These are phyloP conservation scores for Bos indicus DNA, from an alignment of 2,113 vertebrate genomes.

Conservation along the genomic window DNA sequence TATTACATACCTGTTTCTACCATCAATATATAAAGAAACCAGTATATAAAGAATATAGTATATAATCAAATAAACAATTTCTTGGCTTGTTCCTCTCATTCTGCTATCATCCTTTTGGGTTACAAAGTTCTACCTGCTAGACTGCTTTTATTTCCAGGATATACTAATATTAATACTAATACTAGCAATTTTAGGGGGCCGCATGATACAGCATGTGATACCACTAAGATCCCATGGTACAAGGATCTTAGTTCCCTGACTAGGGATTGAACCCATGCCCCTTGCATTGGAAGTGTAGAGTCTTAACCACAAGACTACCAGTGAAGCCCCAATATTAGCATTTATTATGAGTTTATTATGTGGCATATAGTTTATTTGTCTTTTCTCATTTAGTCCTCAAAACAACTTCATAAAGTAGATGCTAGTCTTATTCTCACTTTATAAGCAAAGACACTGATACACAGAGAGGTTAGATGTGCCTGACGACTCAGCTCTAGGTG, in stretches of 20 bases:
- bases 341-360: background rate
- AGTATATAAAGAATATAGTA: background rate
- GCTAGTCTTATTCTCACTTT: background rate
- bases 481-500: background rate
- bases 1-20: background rate
- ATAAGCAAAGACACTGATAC: background rate
- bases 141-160: background rate
- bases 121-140: background rate
- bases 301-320: background rate
- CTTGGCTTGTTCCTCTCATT: background rate
- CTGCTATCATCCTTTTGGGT: background rate
- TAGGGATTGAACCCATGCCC: background rate
- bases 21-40: background rate
- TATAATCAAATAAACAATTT: accelerated
- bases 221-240: background rate
- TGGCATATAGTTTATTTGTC: background rate
- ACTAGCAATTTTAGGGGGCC: background rate
- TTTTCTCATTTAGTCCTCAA: background rate
- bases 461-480: background rate
- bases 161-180: background rate
- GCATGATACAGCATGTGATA: background rate
- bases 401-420: background rate
- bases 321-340: background rate
- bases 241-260: background rate
- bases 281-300: background rate